Conservation (phyloP, 2,113 vertebrate species). For the Chionomys nivalis region DNA sequence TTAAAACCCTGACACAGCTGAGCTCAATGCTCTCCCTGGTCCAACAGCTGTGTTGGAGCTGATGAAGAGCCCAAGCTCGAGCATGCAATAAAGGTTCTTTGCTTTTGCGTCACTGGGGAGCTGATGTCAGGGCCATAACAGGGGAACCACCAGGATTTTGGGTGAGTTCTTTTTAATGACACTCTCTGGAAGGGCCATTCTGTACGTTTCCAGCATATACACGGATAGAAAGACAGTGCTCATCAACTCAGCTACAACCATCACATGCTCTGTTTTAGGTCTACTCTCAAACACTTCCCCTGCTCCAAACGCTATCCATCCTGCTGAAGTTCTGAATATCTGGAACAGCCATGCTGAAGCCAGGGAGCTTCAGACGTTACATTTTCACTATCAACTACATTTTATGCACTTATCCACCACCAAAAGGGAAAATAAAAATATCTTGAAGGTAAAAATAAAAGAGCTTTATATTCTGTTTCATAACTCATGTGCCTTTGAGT, state of each 20-base stretch:
- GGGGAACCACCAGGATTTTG: background rate
- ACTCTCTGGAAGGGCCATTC: background rate
- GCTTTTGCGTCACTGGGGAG: too few species aligned
- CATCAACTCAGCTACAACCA: too few species aligned
- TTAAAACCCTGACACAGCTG: too few species aligned
- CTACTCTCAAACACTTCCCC: too few species aligned
- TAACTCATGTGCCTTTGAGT: background rate
- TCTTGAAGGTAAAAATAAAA: background rate
- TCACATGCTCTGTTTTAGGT: background rate
- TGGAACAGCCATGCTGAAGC: background rate
- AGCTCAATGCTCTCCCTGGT: too few species aligned
- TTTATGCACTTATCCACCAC: background rate
- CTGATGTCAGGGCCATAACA: too few species aligned
- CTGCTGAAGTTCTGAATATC: background rate
- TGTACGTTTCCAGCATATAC: background rate
- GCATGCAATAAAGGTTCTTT: too few species aligned
- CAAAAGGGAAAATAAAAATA: too few species aligned
- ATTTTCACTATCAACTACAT: background rate
- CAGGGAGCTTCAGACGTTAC: background rate
- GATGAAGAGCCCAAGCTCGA: too few species aligned
- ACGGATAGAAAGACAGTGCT: background rate
- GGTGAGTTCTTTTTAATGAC: background rate
- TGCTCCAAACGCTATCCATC: background rate
- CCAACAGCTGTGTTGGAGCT: too few species aligned
- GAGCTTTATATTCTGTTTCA: background rate